Evolutionary conservation across 1,140 invertebrate genomes (phyloP).

Genomic region (Cyclina sinensis): DNA sequence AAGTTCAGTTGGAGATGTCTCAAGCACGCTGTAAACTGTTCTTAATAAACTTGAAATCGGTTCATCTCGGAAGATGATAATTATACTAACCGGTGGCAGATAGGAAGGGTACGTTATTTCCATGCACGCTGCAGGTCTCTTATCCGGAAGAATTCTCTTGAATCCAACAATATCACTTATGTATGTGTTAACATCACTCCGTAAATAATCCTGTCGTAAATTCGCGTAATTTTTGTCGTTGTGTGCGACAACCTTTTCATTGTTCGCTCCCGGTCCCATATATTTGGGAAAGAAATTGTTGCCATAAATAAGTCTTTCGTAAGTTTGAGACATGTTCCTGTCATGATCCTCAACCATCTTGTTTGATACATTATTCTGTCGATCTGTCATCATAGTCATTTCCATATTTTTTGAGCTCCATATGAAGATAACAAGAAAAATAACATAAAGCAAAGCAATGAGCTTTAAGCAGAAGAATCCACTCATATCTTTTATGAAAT

Average conservation of each 20-base stretch:
- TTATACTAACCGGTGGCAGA: constrained; percentile 89
- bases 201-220: not conserved
- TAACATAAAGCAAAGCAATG: not conserved
- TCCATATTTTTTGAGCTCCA: not conserved
- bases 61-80: constrained; percentile 96
- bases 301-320: not conserved
- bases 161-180: constrained; percentile 42
- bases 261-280: constrained; percentile 8
- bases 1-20: constrained; percentile 91
- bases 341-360: not conserved
- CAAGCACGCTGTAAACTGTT: constrained; percentile 95
- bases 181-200: constrained; percentile 23
- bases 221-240: not conserved
- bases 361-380: not conserved
- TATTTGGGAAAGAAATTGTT: not conserved
- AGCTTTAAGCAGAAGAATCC: not conserved
- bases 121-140: constrained; percentile 33
- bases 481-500: too few species aligned
- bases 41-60: constrained; percentile 93
- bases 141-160: constrained; percentile 8
- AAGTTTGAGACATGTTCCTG: not conserved
- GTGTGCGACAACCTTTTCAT: not conserved
- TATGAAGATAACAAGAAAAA: not conserved
- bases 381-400: not conserved
- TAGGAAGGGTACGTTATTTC: constrained; percentile 50